Conservation (phyloP, 1,140 invertebrate species). For the Psilanteris sp. region DNA sequence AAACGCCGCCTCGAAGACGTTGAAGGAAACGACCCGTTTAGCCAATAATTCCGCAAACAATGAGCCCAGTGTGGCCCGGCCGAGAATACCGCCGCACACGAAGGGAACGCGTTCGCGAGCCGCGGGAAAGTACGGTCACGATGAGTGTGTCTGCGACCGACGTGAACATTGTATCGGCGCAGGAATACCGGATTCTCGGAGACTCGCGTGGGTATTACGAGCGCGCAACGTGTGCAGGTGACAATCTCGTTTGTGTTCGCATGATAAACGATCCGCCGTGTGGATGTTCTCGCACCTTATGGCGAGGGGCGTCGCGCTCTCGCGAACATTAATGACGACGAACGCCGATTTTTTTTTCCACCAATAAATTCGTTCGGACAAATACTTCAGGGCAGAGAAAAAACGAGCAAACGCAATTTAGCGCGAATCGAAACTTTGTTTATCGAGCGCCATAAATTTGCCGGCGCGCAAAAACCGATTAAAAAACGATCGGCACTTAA, state of each 20-base stretch:
- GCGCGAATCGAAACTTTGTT: no score
- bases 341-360: no score
- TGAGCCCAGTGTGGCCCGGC: constrained; percentile 44
- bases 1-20: background rate
- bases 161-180: constrained; percentile 30
- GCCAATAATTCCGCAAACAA: constrained; percentile 59
- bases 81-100: constrained; percentile 56
- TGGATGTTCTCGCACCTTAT: constrained; percentile 60
- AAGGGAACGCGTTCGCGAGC: constrained; percentile 54
- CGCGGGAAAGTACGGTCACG: constrained; percentile 49
- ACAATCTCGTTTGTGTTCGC: constrained; percentile 70
- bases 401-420: no score
- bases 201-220: constrained; percentile 51
- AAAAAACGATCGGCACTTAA: no score
- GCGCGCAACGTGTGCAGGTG: constrained; percentile 62
- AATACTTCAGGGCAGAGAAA: no score
- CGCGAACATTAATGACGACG: constrained; percentile 24
- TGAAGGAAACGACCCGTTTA: constrained; percentile 32
- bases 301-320: constrained; percentile 23
- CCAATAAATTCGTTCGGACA: no score
- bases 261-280: constrained; percentile 64
- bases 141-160: constrained; percentile 25
- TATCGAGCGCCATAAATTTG: no score
- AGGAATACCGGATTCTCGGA: constrained; percentile 54
- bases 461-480: no score